Percentiles rank a stretch among this genome's conserved stretches.
phyloP scores from a whole-genome alignment of 2,797 vertebrate genomes.

The Tamandua tetradactyla region DNA sequence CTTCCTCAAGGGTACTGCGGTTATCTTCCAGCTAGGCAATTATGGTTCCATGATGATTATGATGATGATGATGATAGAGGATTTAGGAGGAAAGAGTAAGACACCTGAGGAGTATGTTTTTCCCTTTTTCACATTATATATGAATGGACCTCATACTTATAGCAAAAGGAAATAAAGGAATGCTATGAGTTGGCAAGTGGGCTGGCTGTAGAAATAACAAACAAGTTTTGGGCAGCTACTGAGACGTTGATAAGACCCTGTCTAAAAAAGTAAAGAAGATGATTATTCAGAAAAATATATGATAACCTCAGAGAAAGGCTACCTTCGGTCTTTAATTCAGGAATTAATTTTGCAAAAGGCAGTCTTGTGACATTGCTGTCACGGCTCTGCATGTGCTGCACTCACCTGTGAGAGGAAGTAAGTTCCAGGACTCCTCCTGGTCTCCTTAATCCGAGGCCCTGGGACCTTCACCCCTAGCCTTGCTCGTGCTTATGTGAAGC shows the following conservation, averaged over 20 bases:
- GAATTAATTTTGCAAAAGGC: neutral
- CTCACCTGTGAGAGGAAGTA: neutral
- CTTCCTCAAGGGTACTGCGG: neutral
- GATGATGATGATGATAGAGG: no score
- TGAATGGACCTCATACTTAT: no score
- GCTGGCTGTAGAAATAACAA: neutral
- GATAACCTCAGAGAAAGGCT: neutral
- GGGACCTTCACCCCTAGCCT: neutral
- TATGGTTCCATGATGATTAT: no score
- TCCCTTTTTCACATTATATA: neutral
- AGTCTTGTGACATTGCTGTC: neutral
- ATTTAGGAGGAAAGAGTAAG: neutral
- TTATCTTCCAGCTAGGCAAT: neutral
- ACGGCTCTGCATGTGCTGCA: rapidly evolving
- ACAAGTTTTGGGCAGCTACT: neutral
- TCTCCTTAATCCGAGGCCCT: neutral
- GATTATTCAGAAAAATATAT: neutral
- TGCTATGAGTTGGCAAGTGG: neutral
- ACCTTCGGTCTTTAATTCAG: neutral
- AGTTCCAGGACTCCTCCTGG: neutral
- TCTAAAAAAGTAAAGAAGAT: neutral
- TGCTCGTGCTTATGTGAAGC: neutral
- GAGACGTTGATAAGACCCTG: neutral
- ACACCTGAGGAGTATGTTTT: neutral
- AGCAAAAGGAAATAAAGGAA: neutral